phyloP scores from a whole-genome alignment of 2,113 vertebrate species.

The Callorhinus ursinus region DNA sequence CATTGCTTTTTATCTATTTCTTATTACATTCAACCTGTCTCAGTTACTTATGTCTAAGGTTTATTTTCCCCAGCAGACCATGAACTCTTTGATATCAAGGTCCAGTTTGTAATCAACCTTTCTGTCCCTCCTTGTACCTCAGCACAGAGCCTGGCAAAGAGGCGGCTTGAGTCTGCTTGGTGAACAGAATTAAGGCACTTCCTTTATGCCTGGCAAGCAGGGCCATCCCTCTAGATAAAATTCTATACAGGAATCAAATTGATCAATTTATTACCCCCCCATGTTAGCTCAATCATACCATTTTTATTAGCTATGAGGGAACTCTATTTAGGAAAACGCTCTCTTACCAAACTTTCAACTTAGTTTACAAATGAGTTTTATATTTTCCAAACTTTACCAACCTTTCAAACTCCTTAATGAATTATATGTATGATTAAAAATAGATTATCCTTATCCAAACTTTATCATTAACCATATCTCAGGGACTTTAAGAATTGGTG shows the following conservation, averaged over 20 bases:
- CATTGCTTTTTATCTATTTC: constrained; percentile 30
- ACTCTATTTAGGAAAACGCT: neutral
- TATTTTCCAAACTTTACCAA: neutral
- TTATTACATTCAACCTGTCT: constrained; percentile 18
- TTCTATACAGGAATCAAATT: neutral
- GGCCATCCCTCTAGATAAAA: neutral
- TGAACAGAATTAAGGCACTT: neutral
- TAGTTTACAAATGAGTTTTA: constrained; percentile 43
- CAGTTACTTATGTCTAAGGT: constrained; percentile 34
- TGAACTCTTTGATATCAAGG: constrained; percentile 45
- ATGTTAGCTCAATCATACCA: neutral
- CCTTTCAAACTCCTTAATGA: constrained; percentile 5
- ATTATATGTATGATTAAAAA: neutral
- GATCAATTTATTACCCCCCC: neutral
- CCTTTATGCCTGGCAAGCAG: neutral
- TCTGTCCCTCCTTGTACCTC: constrained; percentile 6
- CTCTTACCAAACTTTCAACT: neutral
- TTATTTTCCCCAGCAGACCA: constrained; percentile 45
- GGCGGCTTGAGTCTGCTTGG: neutral
- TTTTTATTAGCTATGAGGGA: neutral
- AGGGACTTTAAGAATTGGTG: neutral
- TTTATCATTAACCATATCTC: neutral
- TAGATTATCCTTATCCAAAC: neutral
- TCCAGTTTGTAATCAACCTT: constrained; percentile 47
- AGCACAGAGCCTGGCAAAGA: neutral